These are phyloP conservation scores for Athalia circularis DNA, from an alignment of 2,888 invertebrate species.

Conservation along the genomic window DNA sequence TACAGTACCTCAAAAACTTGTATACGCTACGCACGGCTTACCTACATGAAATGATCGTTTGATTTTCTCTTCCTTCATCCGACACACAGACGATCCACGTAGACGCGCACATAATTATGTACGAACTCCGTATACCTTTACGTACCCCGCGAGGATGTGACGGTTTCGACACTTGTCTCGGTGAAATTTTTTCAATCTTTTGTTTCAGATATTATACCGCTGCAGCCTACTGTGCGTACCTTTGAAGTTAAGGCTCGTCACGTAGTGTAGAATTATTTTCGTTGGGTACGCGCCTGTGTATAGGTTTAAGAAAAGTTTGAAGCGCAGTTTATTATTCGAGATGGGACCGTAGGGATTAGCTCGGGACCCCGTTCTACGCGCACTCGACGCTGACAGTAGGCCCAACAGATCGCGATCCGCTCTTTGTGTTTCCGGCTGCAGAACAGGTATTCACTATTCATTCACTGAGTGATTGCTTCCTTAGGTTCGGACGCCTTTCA, in stretches of 20 bases:
- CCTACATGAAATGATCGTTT: slow-evolving; percentile 5
- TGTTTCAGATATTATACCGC: background rate
- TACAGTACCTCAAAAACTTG: background rate
- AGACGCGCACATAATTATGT: slow-evolving; percentile 13
- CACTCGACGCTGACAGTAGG: slow-evolving; percentile 39
- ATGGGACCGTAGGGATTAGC: slow-evolving; percentile 20
- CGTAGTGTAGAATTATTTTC: slow-evolving; percentile 31
- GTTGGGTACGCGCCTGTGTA: slow-evolving; percentile 4
- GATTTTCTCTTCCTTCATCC: slow-evolving; percentile 8
- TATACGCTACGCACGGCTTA: background rate
- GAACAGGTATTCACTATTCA: slow-evolving; percentile 44
- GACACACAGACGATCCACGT: background rate
- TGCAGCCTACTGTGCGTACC: background rate
- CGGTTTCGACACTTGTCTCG: slow-evolving; percentile 37
- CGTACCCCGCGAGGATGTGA: background rate
- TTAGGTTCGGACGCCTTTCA: slow-evolving; percentile 17
- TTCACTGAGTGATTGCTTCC: slow-evolving; percentile 40
- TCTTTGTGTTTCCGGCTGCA: slow-evolving; percentile 37
- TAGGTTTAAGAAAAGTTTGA: slow-evolving; percentile 6
- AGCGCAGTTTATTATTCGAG: slow-evolving; percentile 33
- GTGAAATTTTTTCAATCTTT: background rate
- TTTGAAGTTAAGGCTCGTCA: slow-evolving; percentile 31
- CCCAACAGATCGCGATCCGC: slow-evolving; percentile 41
- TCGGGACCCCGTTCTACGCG: slow-evolving; percentile 15
- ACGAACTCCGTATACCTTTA: background rate